These are phyloP conservation scores for Drosophila setifemur DNA, from an alignment of 1,140 invertebrate species.

Conservation along the genomic window DNA sequence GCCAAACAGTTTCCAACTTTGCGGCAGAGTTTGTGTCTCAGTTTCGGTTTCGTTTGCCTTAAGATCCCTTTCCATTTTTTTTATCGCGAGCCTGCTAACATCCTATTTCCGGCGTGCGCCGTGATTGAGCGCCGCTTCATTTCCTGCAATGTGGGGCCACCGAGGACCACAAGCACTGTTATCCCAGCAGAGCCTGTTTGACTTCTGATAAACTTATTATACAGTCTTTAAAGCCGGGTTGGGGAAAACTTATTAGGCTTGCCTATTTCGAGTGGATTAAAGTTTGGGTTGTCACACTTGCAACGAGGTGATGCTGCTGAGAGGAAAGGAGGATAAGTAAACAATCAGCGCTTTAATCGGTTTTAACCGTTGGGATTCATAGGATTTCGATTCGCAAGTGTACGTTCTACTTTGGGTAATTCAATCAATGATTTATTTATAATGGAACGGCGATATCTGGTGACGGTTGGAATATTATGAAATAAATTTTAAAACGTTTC, in stretches of 20 bases:
- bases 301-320: background rate
- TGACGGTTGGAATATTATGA: no score
- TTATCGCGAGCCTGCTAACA: constrained; percentile 77
- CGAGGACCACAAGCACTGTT: constrained; percentile 28
- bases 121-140: constrained; percentile 74
- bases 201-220: constrained; percentile 71
- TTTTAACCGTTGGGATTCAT: no score
- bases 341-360: no score
- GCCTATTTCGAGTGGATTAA: constrained; percentile 60
- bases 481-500: no score
- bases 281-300: constrained; percentile 35
- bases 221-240: constrained; percentile 14
- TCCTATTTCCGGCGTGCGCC: constrained; percentile 72
- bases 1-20: constrained; percentile 49
- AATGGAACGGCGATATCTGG: no score
- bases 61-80: background rate
- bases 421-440: no score
- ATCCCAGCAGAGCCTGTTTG: constrained; percentile 23
- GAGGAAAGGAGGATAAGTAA: background rate
- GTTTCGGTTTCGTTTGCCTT: constrained; percentile 20
- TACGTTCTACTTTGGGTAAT: no score
- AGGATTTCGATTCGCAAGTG: no score
- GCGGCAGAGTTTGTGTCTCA: constrained; percentile 36
- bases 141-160: constrained; percentile 66
- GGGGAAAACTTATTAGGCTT: constrained; percentile 43